Evolutionary conservation across 1,140 invertebrate species (phyloP).

Genomic region (Tetramorium parvispinum): DNA sequence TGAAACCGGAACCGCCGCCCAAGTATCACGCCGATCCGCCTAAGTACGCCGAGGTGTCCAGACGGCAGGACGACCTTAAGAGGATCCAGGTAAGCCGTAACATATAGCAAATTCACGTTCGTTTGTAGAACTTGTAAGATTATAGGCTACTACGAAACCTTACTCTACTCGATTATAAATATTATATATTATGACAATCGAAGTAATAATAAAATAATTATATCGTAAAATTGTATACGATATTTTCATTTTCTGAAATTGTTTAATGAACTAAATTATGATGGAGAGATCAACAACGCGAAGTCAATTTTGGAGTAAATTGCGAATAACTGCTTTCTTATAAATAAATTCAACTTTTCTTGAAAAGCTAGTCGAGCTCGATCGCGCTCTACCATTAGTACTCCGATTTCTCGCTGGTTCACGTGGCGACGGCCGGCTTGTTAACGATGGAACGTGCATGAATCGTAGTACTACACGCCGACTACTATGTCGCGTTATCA

Average conservation of each 20-base stretch:
- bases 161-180: neutral
- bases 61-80: slow-evolving; percentile 79
- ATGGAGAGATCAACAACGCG: neutral
- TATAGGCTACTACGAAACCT: neutral
- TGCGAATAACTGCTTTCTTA: neutral
- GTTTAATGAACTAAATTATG: neutral
- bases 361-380: neutral
- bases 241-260: neutral
- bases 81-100: slow-evolving; percentile 74
- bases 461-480: slow-evolving; percentile 56
- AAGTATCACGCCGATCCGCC: slow-evolving; percentile 80
- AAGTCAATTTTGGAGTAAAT: neutral
- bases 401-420: neutral
- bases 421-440: slow-evolving; percentile 8
- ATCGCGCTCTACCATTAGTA: neutral
- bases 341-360: neutral
- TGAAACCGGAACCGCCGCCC: slow-evolving; percentile 79
- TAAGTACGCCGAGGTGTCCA: slow-evolving; percentile 80
- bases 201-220: neutral
- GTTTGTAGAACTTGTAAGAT: neutral
- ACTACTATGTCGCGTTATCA: slow-evolving; percentile 77
- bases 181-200: neutral
- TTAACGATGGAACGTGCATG: neutral
- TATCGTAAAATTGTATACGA: neutral
- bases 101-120: neutral